Base-by-base conservation (phyloP, 2,113 vertebrate species). In the Megaceryle maxima region DNA sequence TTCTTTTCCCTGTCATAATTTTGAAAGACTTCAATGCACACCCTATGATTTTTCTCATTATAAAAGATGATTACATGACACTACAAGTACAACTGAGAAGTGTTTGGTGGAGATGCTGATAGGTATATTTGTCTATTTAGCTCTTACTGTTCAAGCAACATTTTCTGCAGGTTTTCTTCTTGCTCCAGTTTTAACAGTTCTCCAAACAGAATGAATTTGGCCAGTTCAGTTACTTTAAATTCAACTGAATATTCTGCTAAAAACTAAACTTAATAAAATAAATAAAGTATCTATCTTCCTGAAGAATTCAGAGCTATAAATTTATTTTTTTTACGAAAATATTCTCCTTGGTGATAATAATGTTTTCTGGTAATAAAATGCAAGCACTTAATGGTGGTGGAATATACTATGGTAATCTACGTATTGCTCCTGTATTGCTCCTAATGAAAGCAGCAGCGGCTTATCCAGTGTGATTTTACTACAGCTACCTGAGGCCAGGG, bases 161-260 rank as follows among this genome's bases (percentile, higher is more conserved):
- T 73, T 96, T 91, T 92, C 50, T 84, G 33, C 53, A 76, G 51
- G 75, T 89, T 51, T 56, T 81, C 41, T 72, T 80, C 95, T 90
- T 88, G 68, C 39, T 87, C 41, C 26, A 5, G 18, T 76, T 93
- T 68, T 72, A 87, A 51, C 53, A 83, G 37, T 80, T 96, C 29
- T 77, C 50, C 69, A 68, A 51, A 70, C 7, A 79, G 29, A 93
- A 81, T n/a, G 1, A 75, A 76, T 78, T 63, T 53, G 29, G 35
- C 94, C 46, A 86, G 67, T 87, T 46, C 16, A 62, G 18, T 72
- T 93, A 29, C n/a, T 33, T 83, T 39, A 62, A 82, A 74, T 60
- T 24, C 83, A 97, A 85, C 26, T 96, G 77, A 94, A 93, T 41
- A 89, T 22, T 91, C 62, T 83, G 12, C 75, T 53, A 88, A 96